Percentiles rank a stretch among this genome's conserved stretches.
Evolutionary conservation across 1,140 invertebrate genomes (phyloP).

Genomic region (Micrasema longulum): DNA sequence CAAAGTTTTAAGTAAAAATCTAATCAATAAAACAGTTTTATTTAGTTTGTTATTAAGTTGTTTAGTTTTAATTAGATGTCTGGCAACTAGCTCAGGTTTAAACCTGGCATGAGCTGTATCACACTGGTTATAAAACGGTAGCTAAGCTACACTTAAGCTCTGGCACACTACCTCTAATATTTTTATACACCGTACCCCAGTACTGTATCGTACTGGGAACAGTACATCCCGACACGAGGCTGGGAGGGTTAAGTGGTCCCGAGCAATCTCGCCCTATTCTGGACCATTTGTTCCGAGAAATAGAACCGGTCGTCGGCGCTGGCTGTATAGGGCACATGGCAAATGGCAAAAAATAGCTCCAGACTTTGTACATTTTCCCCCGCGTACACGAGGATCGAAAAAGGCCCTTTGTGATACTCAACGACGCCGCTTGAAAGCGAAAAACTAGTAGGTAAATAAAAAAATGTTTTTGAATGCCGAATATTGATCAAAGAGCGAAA

Average conservation of each 20-base stretch:
- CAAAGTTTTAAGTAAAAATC: too few species aligned
- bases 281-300: constrained; percentile 46
- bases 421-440: constrained; percentile 4
- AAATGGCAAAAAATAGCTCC: constrained; percentile 30
- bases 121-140: too few species aligned
- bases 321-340: constrained; percentile 10
- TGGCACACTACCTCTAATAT: too few species aligned
- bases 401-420: not conserved
- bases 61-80: too few species aligned
- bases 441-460: not conserved
- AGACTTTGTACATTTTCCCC: constrained; percentile 1
- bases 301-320: constrained; percentile 19
- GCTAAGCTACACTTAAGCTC: too few species aligned
- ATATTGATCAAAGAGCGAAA: constrained; percentile 1
- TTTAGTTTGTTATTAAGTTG: too few species aligned
- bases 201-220: too few species aligned
- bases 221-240: constrained; percentile 29
- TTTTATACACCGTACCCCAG: too few species aligned
- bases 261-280: constrained; percentile 48
- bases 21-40: too few species aligned
- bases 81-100: too few species aligned
- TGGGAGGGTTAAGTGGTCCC: constrained; percentile 36
- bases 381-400: not conserved
- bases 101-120: too few species aligned
- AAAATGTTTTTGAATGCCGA: not conserved